Conservation (phyloP, 2,888 invertebrate genomes). For the Panopea generosa region DNA sequence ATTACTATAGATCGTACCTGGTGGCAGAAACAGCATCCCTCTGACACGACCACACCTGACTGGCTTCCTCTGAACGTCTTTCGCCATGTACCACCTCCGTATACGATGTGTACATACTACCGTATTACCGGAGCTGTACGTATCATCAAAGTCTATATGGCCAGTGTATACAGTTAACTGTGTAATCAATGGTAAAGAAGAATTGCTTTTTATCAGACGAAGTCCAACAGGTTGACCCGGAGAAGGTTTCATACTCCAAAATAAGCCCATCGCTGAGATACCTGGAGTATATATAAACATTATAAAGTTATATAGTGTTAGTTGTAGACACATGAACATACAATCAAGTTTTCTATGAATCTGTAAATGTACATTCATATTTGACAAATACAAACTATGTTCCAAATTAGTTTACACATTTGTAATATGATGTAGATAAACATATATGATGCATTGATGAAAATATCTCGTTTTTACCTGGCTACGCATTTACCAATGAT, state of each 20-base stretch:
- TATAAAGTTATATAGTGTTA: too few species aligned
- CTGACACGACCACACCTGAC: slow-evolving; percentile 69
- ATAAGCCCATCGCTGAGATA: slow-evolving; percentile 76
- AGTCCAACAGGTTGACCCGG: slow-evolving; percentile 63
- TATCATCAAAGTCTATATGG: slow-evolving; percentile 43
- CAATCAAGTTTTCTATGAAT: too few species aligned
- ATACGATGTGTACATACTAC: slow-evolving; percentile 38
- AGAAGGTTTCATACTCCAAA: slow-evolving; percentile 74
- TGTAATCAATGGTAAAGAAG: slow-evolving; percentile 63
- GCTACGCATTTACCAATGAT: too few species aligned
- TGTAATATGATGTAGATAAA: too few species aligned
- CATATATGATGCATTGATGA: too few species aligned
- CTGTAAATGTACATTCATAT: too few species aligned
- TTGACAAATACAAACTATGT: too few species aligned
- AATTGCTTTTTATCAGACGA: slow-evolving; percentile 68
- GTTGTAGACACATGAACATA: too few species aligned
- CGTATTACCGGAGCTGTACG: slow-evolving; percentile 7
- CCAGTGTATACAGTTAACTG: slow-evolving; percentile 58
- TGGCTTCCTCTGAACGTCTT: slow-evolving; percentile 61
- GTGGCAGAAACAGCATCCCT: slow-evolving; percentile 73
- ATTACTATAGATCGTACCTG: slow-evolving; percentile 66
- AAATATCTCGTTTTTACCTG: too few species aligned
- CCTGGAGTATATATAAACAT: too few species aligned
- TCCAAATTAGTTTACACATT: too few species aligned
- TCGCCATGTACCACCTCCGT: slow-evolving; percentile 65